Base-by-base conservation (phyloP, 30 jellyfish, hydroid and myxozoan species). In the Clytia hemisphaerica region DNA sequence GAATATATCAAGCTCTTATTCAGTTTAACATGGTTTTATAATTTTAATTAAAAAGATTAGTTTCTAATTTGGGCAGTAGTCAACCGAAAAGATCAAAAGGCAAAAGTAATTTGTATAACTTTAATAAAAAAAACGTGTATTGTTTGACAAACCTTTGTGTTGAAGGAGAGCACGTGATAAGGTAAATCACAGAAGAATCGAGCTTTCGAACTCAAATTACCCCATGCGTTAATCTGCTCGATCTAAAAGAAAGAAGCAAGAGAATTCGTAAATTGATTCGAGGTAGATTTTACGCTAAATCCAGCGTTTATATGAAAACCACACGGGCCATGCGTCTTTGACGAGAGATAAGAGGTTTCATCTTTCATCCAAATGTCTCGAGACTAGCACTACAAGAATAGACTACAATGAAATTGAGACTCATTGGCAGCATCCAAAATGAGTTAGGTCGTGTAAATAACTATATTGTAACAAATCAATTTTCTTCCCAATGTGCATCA, bases 161-260 rank as follows among this genome's bases (percentile, higher is more conserved):
- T 82, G 30, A 85, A 85, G 45, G 67, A 62, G 16, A 85, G 19
- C 6, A 83, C 83, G 68, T 85, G 96, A 35, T 40, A 1, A 1
- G 89, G 89, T 78, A 85, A 64, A 34, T 72, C 47, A 31, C 77
- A 59, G 35, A 48, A 58, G 60, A 78, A 85, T 27, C 75, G 60
- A 15, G 93, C 37, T 37, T 85, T 85, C 9, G 71, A 24, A 15
- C 81, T 78, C 57, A 64, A 74, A 31, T 70, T 61, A 14, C 96
- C 93, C 59, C 53, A 48, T 35, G 76, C 78, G 37, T 71, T 59
- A 18, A 85, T 59, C 67, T 85, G 74, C 16, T 86, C 92, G 45
- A 78, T 78, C 96, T 85, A 50, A 9, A n/a, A 62, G 27, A 40
- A 28, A 55, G 3, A 72, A n/a, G n/a, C n/a, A n/a, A n/a, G n/a